These are phyloP conservation scores for Apteryx mantelli DNA, from an alignment of 2,113 vertebrate genomes.

Conservation along the genomic window DNA sequence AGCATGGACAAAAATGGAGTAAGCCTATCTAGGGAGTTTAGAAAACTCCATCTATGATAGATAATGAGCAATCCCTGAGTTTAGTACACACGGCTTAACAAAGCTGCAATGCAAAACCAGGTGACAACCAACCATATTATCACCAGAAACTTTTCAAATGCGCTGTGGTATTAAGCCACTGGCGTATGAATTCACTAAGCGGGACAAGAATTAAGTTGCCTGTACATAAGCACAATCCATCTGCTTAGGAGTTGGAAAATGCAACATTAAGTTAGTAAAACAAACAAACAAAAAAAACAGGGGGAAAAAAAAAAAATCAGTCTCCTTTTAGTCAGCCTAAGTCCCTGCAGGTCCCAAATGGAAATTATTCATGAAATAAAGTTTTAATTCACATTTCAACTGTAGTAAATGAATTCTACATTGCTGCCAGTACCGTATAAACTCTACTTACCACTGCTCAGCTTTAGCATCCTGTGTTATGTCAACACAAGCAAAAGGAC, in stretches of 20 bases:
- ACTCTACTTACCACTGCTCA: constrained; percentile 62
- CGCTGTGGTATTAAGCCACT: constrained; percentile 49
- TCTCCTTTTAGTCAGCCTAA: constrained; percentile 32
- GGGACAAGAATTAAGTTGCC: neutral
- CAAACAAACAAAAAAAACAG: neutral
- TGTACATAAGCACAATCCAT: neutral
- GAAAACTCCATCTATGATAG: neutral
- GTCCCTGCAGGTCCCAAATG: constrained; percentile 47
- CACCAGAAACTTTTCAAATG: neutral
- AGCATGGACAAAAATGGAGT: neutral
- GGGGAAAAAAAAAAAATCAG: neutral
- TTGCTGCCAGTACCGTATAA: neutral
- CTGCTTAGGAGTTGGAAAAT: constrained; percentile 17
- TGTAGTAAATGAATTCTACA: constrained; percentile 1
- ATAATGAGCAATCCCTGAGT: neutral
- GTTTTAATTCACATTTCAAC: constrained; percentile 33
- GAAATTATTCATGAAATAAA: constrained; percentile 26
- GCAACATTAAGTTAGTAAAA: constrained; percentile 7
- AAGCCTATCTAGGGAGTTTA: neutral
- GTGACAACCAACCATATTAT: neutral
- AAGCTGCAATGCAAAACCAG: neutral
- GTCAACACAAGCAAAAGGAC: neutral
- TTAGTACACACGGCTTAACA: neutral
- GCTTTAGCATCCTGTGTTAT: neutral
- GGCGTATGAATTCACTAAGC: neutral